A percentile compares a stretch with the other conserved stretches of the same genome.
phyloP scores from a whole-genome alignment of 2,797 vertebrate genomes.

The Hirundo rustica region DNA sequence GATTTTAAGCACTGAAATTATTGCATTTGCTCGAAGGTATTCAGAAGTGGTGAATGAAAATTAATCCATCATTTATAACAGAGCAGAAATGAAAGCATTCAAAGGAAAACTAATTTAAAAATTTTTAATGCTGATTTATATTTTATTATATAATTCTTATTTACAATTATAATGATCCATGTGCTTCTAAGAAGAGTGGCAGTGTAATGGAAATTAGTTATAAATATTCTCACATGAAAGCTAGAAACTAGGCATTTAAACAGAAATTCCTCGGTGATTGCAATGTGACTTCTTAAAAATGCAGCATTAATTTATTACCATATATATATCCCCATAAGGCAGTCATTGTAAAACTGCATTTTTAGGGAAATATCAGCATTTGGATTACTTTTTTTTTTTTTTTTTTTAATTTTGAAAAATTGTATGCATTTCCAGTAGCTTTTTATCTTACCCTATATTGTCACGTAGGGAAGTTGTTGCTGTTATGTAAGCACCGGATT shows the following conservation, averaged over 20 bases:
- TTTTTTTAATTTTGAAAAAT: background rate
- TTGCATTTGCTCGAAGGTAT: conserved; percentile 1
- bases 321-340: background rate
- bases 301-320: background rate
- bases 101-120: background rate
- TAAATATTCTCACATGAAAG: conserved; percentile 1
- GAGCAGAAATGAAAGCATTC: conserved; percentile 42
- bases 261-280: background rate
- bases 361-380: background rate
- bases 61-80: conserved; percentile 28
- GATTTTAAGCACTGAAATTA: background rate
- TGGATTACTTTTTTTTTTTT: background rate
- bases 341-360: background rate
- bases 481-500: background rate
- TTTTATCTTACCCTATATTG: background rate
- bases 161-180: conserved; percentile 48
- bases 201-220: background rate
- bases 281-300: background rate
- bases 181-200: background rate
- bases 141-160: conserved; percentile 54
- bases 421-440: background rate
- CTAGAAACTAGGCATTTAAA: background rate
- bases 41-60: background rate
- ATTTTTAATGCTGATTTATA: conserved; percentile 22
- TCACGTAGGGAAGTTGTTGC: background rate